Evolutionary conservation across 2,888 invertebrate genomes (phyloP).

Genomic region (Pseudococcus viburni): DNA sequence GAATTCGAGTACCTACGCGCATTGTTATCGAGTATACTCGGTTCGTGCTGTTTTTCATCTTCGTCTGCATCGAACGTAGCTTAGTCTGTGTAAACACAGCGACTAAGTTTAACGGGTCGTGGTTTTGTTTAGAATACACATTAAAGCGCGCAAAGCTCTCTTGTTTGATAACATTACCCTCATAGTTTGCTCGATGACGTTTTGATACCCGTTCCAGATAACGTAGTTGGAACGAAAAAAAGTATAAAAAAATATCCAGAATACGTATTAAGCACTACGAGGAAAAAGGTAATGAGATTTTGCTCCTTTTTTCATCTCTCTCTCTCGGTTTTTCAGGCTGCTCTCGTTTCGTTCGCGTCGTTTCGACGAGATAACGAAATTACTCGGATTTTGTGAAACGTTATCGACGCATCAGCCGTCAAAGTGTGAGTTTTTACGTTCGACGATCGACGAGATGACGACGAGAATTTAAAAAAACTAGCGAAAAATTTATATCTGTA

Average conservation of each 20-base stretch:
- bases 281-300: constrained; percentile 40
- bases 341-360: background rate
- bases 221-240: background rate
- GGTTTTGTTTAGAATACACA: constrained; percentile 47
- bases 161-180: constrained; percentile 49
- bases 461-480: background rate
- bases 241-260: background rate
- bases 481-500: background rate
- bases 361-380: constrained; percentile 23
- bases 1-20: background rate
- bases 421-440: background rate
- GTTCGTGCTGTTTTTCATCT: background rate
- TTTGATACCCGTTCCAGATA: constrained; percentile 35
- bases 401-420: background rate
- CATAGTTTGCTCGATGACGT: background rate
- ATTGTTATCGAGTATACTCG: background rate
- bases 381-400: constrained; percentile 18
- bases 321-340: background rate
- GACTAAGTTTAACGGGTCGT: constrained; percentile 21
- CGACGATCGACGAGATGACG: constrained; percentile 11
- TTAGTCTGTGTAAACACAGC: constrained; percentile 22
- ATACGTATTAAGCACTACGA: background rate
- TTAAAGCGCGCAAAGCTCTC: constrained; percentile 35
- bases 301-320: constrained; percentile 15
- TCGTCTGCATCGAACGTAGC: background rate